Evolutionary conservation across 2,888 invertebrate genomes (phyloP), one percentile per base, ranked within the genome.

Genomic region (Labia minor): DNA sequence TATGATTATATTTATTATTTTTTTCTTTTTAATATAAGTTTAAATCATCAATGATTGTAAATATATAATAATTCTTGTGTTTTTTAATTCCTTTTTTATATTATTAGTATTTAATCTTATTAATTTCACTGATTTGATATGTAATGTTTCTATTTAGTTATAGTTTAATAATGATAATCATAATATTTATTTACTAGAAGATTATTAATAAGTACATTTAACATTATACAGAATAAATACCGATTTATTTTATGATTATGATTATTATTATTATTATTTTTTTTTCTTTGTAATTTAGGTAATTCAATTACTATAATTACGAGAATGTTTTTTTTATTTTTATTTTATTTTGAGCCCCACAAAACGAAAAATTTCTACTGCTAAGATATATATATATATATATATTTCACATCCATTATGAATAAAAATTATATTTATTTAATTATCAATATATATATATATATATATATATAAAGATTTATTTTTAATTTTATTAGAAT

Each of bases 11-110:
- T 61, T 65, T 67, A 67, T 16, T 63, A 63, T 66, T 63, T 18
- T 26, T 63, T 20, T 63, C 66, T 19, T 63, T 63, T 62, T 21
- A 63, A 62, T 33, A 66, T 37, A 62, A 19, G 62, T 62, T 67
- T 37, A 63, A 67, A 61, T 37, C 66, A 68, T 20, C 65, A 62
- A 21, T 65, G 37, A 37, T 69, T 67, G 64, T 69, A 49, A 64
- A 67, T 68, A 68, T 67, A 69, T 68, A 65, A 68, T 63, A 69
- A 62, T 49, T 14, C n/a, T 26, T 26, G 26, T 26, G 26, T 26
- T 26, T 26, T 26, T 26, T 26, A 3, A 26, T 26, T 26, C 26
- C 26, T 26, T 26, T 26, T n/a, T n/a, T n/a, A n/a, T 26, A 26
- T 26, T 26, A 26, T 26, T n/a, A n/a, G n/a, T n/a, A n/a, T n/a